phyloP scores from a whole-genome alignment of 2,113 vertebrate genomes.

The Eira barbara region DNA sequence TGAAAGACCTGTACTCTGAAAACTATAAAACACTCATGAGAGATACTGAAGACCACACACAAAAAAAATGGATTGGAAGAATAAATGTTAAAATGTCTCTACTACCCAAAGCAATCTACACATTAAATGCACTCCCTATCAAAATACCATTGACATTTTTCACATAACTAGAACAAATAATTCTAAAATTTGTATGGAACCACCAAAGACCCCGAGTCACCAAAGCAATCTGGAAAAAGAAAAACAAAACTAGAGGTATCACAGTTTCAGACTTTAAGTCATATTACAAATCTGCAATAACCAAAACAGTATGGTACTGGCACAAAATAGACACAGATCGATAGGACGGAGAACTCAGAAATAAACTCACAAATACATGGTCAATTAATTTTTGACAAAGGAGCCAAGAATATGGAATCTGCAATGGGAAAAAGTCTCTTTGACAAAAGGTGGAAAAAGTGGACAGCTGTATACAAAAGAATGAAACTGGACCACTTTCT shows the following conservation, averaged over 20 bases:
- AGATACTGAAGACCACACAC: neutral
- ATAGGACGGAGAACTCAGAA: neutral
- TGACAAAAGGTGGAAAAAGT: neutral
- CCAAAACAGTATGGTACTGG: neutral
- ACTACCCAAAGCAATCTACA: neutral
- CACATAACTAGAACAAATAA: neutral
- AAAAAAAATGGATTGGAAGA: neutral
- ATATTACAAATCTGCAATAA: neutral
- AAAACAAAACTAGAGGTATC: neutral
- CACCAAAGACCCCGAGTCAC: neutral
- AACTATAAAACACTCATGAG: neutral
- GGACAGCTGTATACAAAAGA: neutral
- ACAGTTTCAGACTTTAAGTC: neutral
- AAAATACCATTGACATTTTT: neutral
- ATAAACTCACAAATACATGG: neutral
- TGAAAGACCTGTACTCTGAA: neutral
- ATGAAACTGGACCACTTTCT: neutral
- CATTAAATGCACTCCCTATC: neutral
- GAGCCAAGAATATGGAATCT: neutral
- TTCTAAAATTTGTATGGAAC: neutral
- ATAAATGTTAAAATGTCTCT: neutral
- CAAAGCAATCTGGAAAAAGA: neutral
- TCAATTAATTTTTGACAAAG: neutral
- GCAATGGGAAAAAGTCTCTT: neutral
- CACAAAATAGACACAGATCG: neutral